phyloP scores from a whole-genome alignment of 2,113 vertebrate genomes.

The Pungitius pungitius region DNA sequence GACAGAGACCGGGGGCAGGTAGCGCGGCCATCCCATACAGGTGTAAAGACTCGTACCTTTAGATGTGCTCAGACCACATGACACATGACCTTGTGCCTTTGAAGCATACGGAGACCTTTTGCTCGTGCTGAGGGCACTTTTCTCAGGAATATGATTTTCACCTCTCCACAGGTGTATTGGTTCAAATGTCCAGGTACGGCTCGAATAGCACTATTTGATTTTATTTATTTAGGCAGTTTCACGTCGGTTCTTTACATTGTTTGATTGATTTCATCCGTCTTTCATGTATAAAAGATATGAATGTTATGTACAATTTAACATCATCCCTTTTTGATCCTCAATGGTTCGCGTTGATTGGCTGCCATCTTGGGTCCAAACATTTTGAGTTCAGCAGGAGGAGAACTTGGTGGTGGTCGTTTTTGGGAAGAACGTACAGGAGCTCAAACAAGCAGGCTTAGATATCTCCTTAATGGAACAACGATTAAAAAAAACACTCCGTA shows the following conservation, averaged over 20 bases:
- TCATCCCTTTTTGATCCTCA: not conserved
- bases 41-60: not conserved
- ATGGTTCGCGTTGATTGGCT: not conserved
- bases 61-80: not conserved
- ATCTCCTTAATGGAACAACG: no score
- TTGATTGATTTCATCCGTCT: not conserved
- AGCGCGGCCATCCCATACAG: not conserved
- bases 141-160: not conserved
- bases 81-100: not conserved
- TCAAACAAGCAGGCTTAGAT: not conserved
- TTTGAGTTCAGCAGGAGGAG: not conserved
- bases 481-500: no score
- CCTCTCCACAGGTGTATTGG: not conserved
- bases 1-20: not conserved
- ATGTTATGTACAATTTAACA: not conserved
- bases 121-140: not conserved
- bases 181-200: not conserved
- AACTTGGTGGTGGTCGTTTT: not conserved
- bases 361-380: not conserved
- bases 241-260: not conserved
- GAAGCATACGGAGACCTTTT: slow-evolving; percentile 3
- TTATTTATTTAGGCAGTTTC: not conserved
- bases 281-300: no score
- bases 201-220: no score
- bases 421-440: not conserved